Evolutionary conservation across 2,888 invertebrate species (phyloP).

Genomic region (Drosophila seclusa): DNA sequence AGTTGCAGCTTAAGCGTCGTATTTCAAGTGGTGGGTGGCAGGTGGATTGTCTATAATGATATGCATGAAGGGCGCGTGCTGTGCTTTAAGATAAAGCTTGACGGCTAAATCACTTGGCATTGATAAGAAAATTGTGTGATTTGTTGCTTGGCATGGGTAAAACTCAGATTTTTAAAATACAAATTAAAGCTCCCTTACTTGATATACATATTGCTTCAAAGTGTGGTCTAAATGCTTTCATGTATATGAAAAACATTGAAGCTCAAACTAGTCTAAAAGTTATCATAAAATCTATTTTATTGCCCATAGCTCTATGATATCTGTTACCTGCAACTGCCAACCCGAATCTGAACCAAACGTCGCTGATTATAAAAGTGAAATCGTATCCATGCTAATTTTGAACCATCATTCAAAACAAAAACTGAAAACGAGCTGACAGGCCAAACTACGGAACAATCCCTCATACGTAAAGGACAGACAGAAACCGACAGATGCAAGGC

Average conservation of each 20-base stretch:
- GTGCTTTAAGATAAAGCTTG: constrained; percentile 13
- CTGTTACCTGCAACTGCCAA: constrained; percentile 29
- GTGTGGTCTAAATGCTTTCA: neutral
- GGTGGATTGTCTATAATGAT: constrained; percentile 9
- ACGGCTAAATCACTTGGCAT: constrained; percentile 1
- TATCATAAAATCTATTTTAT: neutral
- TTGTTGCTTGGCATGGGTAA: constrained; percentile 10
- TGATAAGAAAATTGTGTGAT: constrained; percentile 22
- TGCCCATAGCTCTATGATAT: constrained; percentile 21
- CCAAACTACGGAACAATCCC: constrained; percentile 55
- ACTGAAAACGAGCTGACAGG: constrained; percentile 60
- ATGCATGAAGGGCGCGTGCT: constrained; percentile 27
- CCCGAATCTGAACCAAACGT: constrained; percentile 8
- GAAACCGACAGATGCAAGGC: constrained; percentile 81
- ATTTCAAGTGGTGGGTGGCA: constrained; percentile 12
- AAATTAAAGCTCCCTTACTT: neutral
- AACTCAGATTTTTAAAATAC: neutral
- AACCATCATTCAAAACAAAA: constrained; percentile 63
- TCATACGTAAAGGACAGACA: constrained; percentile 44
- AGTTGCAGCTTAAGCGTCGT: constrained; percentile 56
- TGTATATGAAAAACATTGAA: neutral
- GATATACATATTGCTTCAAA: neutral
- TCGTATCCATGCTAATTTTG: constrained; percentile 83
- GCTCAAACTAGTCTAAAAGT: neutral
- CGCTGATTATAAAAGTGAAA: constrained; percentile 73